These are phyloP conservation scores for Poeciliopsis prolifica DNA, from an alignment of 2,113 vertebrate species.

Conservation along the genomic window DNA sequence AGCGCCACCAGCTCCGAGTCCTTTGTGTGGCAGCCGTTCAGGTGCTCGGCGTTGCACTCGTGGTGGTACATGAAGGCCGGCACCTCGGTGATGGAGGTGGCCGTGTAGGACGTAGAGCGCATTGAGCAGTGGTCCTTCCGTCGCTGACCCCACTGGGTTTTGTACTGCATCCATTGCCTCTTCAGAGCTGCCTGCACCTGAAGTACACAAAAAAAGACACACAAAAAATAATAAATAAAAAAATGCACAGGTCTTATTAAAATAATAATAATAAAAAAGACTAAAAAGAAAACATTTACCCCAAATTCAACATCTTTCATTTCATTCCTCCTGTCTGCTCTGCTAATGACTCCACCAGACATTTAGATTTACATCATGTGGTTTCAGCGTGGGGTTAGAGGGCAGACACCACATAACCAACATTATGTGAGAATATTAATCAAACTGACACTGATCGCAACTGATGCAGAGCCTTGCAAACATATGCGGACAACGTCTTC, in stretches of 20 bases:
- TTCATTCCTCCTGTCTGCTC: background rate
- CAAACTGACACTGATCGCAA: slow-evolving; percentile 14
- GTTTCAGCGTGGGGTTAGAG: background rate
- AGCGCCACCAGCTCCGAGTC: slow-evolving; percentile 86
- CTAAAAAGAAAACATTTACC: background rate
- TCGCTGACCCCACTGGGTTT: slow-evolving; percentile 89
- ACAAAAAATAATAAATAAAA: background rate
- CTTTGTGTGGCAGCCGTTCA: slow-evolving; percentile 81
- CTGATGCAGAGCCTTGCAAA: background rate
- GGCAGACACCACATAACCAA: slow-evolving; percentile 16
- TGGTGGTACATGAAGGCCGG: slow-evolving; percentile 88
- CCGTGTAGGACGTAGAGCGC: slow-evolving; percentile 87
- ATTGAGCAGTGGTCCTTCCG: slow-evolving; percentile 85
- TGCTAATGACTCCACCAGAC: slow-evolving; percentile 19
- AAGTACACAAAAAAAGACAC: slow-evolving; percentile 20
- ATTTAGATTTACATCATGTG: background rate
- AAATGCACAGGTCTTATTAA: background rate
- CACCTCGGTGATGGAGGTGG: slow-evolving; percentile 88
- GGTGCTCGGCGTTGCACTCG: slow-evolving; percentile 82
- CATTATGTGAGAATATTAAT: slow-evolving; percentile 28
- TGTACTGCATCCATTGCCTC: slow-evolving; percentile 92
- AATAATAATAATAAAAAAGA: background rate
- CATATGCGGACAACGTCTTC: background rate
- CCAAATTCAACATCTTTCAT: background rate
- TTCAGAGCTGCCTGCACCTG: slow-evolving; percentile 91